phyloP scores from a whole-genome alignment of 2,888 invertebrate species.

The Patella ulyssiponensis region DNA sequence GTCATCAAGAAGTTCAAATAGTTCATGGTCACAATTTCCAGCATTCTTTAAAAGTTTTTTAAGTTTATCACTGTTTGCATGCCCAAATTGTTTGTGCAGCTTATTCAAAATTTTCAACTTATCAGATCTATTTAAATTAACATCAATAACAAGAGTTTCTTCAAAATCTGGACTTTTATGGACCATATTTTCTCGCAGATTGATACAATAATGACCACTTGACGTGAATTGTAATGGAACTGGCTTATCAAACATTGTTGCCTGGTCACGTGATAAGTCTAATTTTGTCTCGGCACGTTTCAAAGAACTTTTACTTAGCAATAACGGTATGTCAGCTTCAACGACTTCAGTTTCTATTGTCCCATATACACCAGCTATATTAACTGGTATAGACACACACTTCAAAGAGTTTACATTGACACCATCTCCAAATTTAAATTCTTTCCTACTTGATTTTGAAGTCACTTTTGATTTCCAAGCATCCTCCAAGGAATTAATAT shows the following conservation, averaged over 20 bases:
- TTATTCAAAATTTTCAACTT: not conserved
- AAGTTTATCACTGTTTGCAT: not conserved
- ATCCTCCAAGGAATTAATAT: not conserved
- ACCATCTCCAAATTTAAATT: slow-evolving; percentile 33
- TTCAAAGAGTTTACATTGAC: slow-evolving; percentile 12
- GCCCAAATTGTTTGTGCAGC: slow-evolving; percentile 10
- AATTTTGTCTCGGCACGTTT: slow-evolving; percentile 27
- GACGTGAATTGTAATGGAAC: slow-evolving; percentile 29
- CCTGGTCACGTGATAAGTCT: slow-evolving; percentile 26
- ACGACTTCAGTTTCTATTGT: slow-evolving; percentile 28
- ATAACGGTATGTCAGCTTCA: slow-evolving; percentile 25
- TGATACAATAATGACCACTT: slow-evolving; percentile 32
- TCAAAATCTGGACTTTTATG: not conserved
- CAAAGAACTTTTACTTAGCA: slow-evolving; percentile 30
- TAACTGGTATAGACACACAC: slow-evolving; percentile 22
- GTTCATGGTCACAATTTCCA: slow-evolving; percentile 17
- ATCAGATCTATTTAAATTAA: slow-evolving; percentile 8
- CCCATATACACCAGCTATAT: slow-evolving; percentile 11
- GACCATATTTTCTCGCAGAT: not conserved
- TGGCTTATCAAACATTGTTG: slow-evolving; percentile 22
- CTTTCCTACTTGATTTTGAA: slow-evolving; percentile 7
- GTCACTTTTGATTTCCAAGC: slow-evolving; percentile 2
- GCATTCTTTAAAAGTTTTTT: not conserved
- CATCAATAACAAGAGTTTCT: slow-evolving; percentile 6
- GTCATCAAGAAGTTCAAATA: slow-evolving; percentile 2